Base-by-base conservation (phyloP, 1,140 invertebrate species). In the Aphelenchoides besseyi region DNA sequence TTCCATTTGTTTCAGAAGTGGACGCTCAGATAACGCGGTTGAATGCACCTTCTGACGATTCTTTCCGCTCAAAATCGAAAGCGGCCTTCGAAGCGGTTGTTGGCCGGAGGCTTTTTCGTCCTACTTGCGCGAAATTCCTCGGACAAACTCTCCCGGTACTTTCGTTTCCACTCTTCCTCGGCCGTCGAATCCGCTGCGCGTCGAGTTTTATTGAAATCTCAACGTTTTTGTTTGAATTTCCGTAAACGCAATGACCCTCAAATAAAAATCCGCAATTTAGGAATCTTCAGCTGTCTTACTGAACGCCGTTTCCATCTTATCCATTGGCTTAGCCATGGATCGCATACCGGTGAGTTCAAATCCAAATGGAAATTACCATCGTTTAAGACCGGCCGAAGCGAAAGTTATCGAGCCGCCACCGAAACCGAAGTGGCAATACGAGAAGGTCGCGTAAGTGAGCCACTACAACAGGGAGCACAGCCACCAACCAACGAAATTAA, bases 381-480 rank as follows among this genome's bases (percentile, higher is more conserved):
- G 5, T 29, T 59, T 35, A 26, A 66, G 63, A 12, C 63, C 63
- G 63, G 63, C 12, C 63, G 63, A 29, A 66, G 28, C 2, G 63
- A 66, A 53, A n/a, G 12, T 53, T 66, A 66, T 53, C 63, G 63
- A n/a, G 63, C 36, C 12, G 63, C 63, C 1, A 66, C 63, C 12
- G 63, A 26, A 1, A 35, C 16, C 30, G 30, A 61, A 18, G 1
- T 30, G 59, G 1, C 2, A 36, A 61, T n/a, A 16, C 59, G 2
- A 16, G n/a, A 18, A 29, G 2, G n/a, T 2, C 59, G n/a, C n/a
- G n/a, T 26, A n/a, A n/a, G 28, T n/a, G 28, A 61, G n/a, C 32
- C 1, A 30, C 26, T 33, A 2, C 63, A 55, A 35, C 36, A 29
- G 29, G 16, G 16, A 23, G 30, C 2, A n/a, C 2, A 29, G 30